Percentiles rank a stretch among this genome's conserved stretches.
These are phyloP conservation scores for Tinamus guttatus DNA, from an alignment of 2,113 vertebrate genomes.

Conservation along the genomic window DNA sequence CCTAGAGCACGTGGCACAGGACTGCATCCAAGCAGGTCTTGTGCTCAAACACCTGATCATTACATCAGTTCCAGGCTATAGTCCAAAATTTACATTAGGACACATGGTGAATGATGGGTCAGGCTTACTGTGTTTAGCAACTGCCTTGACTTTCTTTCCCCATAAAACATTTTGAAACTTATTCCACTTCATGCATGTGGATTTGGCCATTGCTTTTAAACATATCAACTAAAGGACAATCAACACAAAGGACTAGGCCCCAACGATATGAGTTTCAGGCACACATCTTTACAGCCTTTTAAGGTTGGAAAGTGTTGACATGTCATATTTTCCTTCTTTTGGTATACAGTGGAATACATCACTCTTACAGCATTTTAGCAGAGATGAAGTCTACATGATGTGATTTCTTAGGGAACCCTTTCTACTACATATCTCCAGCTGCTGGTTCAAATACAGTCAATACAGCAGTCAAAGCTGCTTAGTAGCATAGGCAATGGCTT, in stretches of 20 bases:
- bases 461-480: too few species aligned
- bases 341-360: neutral
- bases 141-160: neutral
- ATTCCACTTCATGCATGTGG: neutral
- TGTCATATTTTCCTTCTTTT: neutral
- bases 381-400: accelerated
- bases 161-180: neutral
- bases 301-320: neutral
- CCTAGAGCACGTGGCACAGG: too few species aligned
- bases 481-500: too few species aligned
- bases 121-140: neutral
- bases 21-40: too few species aligned
- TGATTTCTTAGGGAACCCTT: accelerated
- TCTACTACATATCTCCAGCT: neutral
- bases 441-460: neutral
- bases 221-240: neutral
- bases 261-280: neutral
- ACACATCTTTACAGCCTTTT: neutral
- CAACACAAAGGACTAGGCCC: neutral
- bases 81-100: neutral
- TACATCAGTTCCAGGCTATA: neutral
- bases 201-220: neutral
- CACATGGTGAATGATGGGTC: accelerated
- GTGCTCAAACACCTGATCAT: neutral
- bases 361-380: neutral